phyloP scores from a whole-genome alignment of 2,113 vertebrate genomes.

The Pseudopipra pipra region DNA sequence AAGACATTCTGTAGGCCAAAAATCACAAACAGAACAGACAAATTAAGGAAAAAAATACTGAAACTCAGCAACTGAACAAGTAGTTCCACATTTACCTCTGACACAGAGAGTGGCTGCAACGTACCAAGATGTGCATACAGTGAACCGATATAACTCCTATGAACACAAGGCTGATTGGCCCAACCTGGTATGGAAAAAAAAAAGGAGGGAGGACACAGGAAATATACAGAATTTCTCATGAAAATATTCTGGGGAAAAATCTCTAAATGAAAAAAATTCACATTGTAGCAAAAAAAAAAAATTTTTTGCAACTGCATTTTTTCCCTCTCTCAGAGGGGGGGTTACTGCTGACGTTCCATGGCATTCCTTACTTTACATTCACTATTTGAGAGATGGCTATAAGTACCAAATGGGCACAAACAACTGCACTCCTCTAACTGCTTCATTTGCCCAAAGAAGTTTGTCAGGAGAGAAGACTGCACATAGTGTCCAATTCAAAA shows the following conservation, averaged over 20 bases:
- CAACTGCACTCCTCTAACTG: background rate
- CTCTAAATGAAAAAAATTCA: background rate
- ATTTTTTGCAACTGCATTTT: background rate
- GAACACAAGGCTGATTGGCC: slow-evolving; percentile 85
- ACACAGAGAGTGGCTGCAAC: slow-evolving; percentile 85
- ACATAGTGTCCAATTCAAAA: background rate
- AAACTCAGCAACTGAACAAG: slow-evolving; percentile 38
- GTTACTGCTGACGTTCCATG: background rate
- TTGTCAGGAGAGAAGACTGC: background rate
- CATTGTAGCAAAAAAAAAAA: background rate
- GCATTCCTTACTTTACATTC: background rate
- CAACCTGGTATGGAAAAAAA: slow-evolving; percentile 67
- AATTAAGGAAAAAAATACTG: background rate
- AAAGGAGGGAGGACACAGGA: background rate
- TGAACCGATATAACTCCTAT: slow-evolving; percentile 87
- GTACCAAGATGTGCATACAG: slow-evolving; percentile 90
- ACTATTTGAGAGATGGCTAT: background rate
- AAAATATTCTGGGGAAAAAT: background rate
- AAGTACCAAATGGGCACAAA: background rate
- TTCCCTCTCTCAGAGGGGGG: accelerated
- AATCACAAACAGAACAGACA: background rate
- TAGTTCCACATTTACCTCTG: slow-evolving; percentile 81
- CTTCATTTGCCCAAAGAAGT: background rate
- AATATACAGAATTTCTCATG: background rate
- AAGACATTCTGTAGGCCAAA: background rate